Percentiles rank a stretch among this genome's conserved stretches.
Evolutionary conservation across 2,888 invertebrate species (phyloP).

Genomic region (Eremobia ochroleuca): DNA sequence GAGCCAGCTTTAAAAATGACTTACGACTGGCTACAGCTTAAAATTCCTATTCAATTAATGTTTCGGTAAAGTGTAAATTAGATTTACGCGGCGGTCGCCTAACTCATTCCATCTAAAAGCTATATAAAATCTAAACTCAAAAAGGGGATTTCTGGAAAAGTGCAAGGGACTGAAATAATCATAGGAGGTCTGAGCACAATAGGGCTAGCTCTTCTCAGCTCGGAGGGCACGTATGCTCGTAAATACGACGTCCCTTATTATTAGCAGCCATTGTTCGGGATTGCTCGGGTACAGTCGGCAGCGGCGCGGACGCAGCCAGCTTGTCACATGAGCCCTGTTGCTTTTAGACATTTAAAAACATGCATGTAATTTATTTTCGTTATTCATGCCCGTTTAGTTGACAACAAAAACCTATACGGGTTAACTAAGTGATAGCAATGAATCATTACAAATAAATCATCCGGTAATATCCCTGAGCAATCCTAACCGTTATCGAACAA

Average conservation of each 20-base stretch:
- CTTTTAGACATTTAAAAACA: conserved; percentile 63
- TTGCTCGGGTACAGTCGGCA: conserved; percentile 84
- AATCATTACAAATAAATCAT: conserved; percentile 36
- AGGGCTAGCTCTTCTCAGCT: conserved; percentile 87
- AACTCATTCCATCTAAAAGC: conserved; percentile 82
- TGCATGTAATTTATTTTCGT: conserved; percentile 61
- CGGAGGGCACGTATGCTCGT: conserved; percentile 89
- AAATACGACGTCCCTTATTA: conserved; percentile 90
- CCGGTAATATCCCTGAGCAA: conserved; percentile 9
- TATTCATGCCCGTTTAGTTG: conserved; percentile 38
- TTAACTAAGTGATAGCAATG: conserved; percentile 36
- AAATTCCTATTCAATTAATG: conserved; percentile 73
- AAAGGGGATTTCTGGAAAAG: conserved; percentile 87
- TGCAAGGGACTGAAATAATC: conserved; percentile 88
- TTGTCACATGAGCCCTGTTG: conserved; percentile 65
- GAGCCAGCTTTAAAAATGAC: conserved; percentile 68
- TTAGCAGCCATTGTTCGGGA: conserved; percentile 89
- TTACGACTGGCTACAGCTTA: conserved; percentile 69
- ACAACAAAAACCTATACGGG: conserved; percentile 31
- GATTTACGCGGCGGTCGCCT: conserved; percentile 77
- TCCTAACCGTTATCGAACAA: conserved; percentile 26
- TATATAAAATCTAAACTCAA: conserved; percentile 85
- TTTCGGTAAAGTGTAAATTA: conserved; percentile 81
- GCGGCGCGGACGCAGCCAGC: conserved; percentile 65
- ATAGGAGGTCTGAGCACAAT: conserved; percentile 90